phyloP scores from a whole-genome alignment of 2,888 invertebrate genomes.

The Ochropleura plecta region DNA sequence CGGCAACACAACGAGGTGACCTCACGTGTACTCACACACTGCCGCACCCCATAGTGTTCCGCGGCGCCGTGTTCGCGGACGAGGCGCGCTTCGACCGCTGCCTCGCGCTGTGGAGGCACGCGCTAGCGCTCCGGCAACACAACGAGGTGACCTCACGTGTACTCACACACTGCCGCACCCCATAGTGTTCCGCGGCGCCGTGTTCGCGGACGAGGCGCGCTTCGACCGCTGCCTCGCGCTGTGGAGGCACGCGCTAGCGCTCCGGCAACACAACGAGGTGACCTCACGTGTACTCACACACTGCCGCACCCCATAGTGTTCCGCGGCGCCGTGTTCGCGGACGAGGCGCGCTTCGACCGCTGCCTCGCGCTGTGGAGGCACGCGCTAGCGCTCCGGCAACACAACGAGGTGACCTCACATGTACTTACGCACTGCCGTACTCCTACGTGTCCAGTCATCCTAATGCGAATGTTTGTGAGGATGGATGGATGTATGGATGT shows the following conservation, averaged over 20 bases:
- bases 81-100: constrained; percentile 96
- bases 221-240: constrained; percentile 96
- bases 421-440: constrained; percentile 90
- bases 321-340: constrained; percentile 98
- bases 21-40: constrained; percentile 75
- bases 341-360: constrained; percentile 96
- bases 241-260: constrained; percentile 96
- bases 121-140: constrained; percentile 92
- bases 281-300: constrained; percentile 5
- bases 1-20: constrained; percentile 90
- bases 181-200: constrained; percentile 96
- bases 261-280: constrained; percentile 92
- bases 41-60: constrained; percentile 96
- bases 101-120: constrained; percentile 96
- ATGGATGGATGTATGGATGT: too few relatives aligned
- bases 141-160: constrained; percentile 87
- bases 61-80: constrained; percentile 98
- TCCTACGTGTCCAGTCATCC: constrained; percentile 96
- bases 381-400: constrained; percentile 92
- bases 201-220: constrained; percentile 97
- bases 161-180: constrained; percentile 93
- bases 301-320: constrained; percentile 97
- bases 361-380: constrained; percentile 97
- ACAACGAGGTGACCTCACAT: constrained; percentile 90
- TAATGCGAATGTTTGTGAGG: not conserved